phyloP scores from a whole-genome alignment of 2,888 invertebrate genomes.

The Dermolepida albohirtum region DNA sequence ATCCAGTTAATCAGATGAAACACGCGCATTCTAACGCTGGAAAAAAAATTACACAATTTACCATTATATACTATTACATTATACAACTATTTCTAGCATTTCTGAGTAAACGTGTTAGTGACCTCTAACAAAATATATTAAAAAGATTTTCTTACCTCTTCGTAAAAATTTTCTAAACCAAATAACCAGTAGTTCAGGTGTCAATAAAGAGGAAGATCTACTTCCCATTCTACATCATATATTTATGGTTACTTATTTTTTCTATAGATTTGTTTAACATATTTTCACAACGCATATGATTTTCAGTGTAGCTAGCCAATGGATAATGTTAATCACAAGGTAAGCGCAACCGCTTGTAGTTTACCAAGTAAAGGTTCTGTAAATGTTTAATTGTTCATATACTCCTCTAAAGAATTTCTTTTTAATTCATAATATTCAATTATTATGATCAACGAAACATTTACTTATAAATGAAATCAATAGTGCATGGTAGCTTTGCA shows the following conservation, averaged over 20 bases:
- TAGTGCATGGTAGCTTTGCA: conserved; percentile 2
- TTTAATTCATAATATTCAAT: neutral
- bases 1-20: too few relatives aligned
- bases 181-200: too few relatives aligned
- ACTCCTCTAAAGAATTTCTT: too few relatives aligned
- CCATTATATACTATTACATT: too few relatives aligned
- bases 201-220: too few relatives aligned
- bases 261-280: conserved; percentile 3
- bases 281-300: conserved; percentile 30
- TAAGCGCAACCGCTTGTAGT: conserved; percentile 20
- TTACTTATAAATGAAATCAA: neutral
- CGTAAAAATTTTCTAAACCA: too few relatives aligned
- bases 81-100: too few relatives aligned
- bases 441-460: neutral
- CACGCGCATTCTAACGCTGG: too few relatives aligned
- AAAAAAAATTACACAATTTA: too few relatives aligned
- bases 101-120: too few relatives aligned
- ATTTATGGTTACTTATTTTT: neutral
- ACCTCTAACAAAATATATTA: too few relatives aligned
- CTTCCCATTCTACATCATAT: neutral
- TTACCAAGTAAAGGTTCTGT: conserved; percentile 1
- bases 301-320: conserved; percentile 42
- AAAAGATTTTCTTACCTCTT: too few relatives aligned
- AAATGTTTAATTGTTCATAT: conserved; percentile 10
- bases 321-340: conserved; percentile 39